Percentiles rank a stretch among this genome's conserved stretches.
Conservation (phyloP, 2,888 invertebrate genomes). For the Nasonovia ribisnigri region DNA sequence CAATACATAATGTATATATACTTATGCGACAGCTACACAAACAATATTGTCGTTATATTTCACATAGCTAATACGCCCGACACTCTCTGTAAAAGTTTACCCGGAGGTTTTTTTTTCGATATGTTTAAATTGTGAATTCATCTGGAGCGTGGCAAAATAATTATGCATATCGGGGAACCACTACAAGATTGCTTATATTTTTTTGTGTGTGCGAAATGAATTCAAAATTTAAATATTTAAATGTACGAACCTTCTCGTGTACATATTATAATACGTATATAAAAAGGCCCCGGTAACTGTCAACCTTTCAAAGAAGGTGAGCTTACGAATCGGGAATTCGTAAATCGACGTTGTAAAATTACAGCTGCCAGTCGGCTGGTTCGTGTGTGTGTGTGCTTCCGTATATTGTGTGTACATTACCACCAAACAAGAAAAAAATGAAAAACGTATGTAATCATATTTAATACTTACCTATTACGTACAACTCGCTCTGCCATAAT, state of each 20-base stretch:
- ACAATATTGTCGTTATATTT: not conserved
- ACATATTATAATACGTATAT: too few relatives aligned
- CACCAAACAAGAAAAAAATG: not conserved
- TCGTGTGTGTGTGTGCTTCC: not conserved
- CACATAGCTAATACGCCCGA: not conserved
- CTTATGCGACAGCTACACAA: not conserved
- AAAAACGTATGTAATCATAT: not conserved
- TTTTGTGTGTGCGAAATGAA: not conserved
- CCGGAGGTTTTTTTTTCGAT: not conserved
- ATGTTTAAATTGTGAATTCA: not conserved
- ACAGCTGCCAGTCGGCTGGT: not conserved
- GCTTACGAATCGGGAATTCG: not conserved
- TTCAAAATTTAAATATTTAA: conserved; percentile 9
- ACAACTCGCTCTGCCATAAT: too few relatives aligned
- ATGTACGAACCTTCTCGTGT: not conserved
- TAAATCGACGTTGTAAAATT: not conserved
- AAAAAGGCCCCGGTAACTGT: not conserved
- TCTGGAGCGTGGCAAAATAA: not conserved
- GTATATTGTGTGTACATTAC: not conserved
- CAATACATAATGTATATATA: not conserved
- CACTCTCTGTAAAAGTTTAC: not conserved
- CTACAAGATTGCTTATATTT: not conserved
- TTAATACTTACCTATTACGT: not conserved
- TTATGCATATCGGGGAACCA: not conserved
- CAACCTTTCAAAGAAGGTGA: not conserved